A percentile compares a stretch with the other conserved stretches of the same genome.
These are phyloP conservation scores for Anabacerthia variegaticeps DNA, from an alignment of 2,797 vertebrate species.

Conservation along the genomic window DNA sequence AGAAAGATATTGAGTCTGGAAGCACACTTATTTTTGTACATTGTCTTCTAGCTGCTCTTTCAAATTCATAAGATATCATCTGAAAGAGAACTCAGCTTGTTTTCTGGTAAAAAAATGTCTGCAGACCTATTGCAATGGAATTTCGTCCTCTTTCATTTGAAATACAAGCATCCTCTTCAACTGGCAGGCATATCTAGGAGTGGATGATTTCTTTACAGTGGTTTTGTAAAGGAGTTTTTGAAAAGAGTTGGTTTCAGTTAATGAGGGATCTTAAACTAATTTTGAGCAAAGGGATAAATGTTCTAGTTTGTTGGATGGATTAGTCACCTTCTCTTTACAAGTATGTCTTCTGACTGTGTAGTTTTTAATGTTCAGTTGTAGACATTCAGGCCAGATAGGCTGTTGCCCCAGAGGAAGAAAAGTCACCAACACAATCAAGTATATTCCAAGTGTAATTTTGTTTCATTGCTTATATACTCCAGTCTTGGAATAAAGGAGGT, in stretches of 20 bases:
- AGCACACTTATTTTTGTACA: neutral
- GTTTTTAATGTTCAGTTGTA: neutral
- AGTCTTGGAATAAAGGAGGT: neutral
- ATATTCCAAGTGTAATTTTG: neutral
- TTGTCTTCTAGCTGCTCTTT: neutral
- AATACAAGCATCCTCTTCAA: neutral
- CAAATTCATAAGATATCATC: neutral
- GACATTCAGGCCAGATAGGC: neutral
- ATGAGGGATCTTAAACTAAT: neutral
- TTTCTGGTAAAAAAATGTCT: neutral
- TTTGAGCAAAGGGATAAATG: neutral
- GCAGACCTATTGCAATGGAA: neutral
- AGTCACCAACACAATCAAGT: neutral
- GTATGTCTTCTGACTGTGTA: neutral
- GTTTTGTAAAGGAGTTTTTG: neutral
- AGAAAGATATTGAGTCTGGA: neutral
- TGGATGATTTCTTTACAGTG: neutral
- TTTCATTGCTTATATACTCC: neutral
- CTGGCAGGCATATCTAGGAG: neutral
- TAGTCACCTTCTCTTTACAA: neutral
- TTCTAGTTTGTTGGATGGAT: neutral
- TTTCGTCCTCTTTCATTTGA: neutral
- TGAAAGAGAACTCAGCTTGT: neutral
- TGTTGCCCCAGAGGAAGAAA: neutral
- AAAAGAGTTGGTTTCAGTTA: neutral